These are phyloP conservation scores for Nomada goodeniana DNA, from an alignment of 2,888 invertebrate species.

Conservation along the genomic window DNA sequence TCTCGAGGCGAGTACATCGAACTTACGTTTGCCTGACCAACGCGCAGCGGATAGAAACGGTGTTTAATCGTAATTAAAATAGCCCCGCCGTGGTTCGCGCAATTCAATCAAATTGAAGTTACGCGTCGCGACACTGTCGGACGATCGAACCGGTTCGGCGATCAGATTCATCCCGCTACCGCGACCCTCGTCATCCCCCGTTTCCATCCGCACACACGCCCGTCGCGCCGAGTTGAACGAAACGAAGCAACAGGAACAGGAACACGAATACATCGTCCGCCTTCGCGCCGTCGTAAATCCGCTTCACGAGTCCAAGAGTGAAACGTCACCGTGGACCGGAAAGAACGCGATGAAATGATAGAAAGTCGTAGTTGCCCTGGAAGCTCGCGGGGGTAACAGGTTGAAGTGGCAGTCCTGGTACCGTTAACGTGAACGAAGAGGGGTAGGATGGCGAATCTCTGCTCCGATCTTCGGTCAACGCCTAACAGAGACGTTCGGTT, in stretches of 20 bases:
- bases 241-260: not conserved
- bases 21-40: too few species aligned
- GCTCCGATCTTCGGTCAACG: conserved; percentile 66
- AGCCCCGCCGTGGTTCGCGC: too few species aligned
- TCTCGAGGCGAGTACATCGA: too few species aligned
- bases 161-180: too few species aligned
- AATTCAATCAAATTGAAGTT: too few species aligned
- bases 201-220: too few species aligned
- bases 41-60: too few species aligned
- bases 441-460: conserved; percentile 63
- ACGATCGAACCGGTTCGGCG: too few species aligned
- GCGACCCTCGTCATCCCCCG: too few species aligned
- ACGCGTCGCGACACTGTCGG: too few species aligned
- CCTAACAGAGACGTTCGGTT: conserved; percentile 76
- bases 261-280: not conserved
- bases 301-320: not conserved
- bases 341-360: not conserved
- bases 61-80: too few species aligned
- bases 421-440: conserved; percentile 55
- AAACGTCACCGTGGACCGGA: not conserved
- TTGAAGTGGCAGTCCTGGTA: conserved; percentile 51
- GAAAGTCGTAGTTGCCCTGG: not conserved
- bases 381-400: conserved; percentile 44
- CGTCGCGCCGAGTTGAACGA: too few species aligned
- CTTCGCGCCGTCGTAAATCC: not conserved